Base-by-base conservation (phyloP, 2,113 vertebrate species). In the Hyperoodon ampullatus region DNA sequence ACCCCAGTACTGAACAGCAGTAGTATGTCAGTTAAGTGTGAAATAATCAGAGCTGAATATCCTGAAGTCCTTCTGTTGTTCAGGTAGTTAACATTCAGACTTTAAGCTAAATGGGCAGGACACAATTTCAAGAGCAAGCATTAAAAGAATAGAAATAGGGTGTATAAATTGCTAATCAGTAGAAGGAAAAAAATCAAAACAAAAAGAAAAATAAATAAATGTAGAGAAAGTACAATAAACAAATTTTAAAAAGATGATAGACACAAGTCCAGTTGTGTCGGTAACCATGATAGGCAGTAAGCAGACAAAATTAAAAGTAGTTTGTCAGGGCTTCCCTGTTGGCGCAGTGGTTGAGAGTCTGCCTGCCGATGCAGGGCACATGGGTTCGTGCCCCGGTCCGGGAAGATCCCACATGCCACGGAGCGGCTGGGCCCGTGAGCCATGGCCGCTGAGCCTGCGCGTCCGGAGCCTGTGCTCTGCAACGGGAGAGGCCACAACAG, bases 21-120 rank as follows among this genome's bases (percentile, higher is more conserved):
- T 18, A 3, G 15, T 8, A 2, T 8, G 14, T 28, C 26, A 23
- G 55, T 47, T 5, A 1, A 2, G 16, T 23, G 28, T 13, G 2
- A 24, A 2, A 2, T 6, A 0, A 1, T 16, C 77, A 7, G 8
- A 50, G 33, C 66, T 30, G 50, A 50, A 66, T 4, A 11, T 12
- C 58, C 42, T 30, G 23, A 0, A 6, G 15, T 9, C 42, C 80
- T 84, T 28, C 21, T 5, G 0, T 21, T 13, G 12, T 75, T 53
- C 13, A 39, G 28, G 30, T 30, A 83, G 33, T 86, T n/a, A 68
- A 50, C 66, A 9, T 60, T 80, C 50, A 70, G 47, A 60, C 74
- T 16, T 42, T 1, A 44, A 77, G 44, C 23, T 33, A 4, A 63
- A 9, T 8, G 61, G 78, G 8, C 21, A 11, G 8, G 28, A 55